Conservation (phyloP, 2,113 vertebrate genomes). For the Hoplias malabaricus region DNA sequence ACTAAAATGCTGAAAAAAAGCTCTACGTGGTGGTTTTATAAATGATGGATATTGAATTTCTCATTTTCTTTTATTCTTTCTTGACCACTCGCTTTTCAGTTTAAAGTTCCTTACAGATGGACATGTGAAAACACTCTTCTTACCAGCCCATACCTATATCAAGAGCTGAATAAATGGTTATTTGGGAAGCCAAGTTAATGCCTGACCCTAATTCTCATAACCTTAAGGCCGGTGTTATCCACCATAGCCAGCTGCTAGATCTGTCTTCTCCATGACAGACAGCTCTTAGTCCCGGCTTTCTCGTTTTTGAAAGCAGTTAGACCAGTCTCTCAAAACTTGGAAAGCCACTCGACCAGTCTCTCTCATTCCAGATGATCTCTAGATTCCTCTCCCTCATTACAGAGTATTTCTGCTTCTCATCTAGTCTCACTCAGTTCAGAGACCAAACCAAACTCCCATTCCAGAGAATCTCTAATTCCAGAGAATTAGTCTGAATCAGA, state of each 20-base stretch:
- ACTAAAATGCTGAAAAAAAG: slow-evolving; percentile 3
- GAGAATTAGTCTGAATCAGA: not conserved
- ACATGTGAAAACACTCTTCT: not conserved
- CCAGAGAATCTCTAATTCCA: not conserved
- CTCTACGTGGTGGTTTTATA: not conserved
- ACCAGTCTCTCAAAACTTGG: not conserved
- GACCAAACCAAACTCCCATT: no score
- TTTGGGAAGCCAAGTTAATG: not conserved
- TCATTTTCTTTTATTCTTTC: not conserved
- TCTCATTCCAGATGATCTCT: not conserved
- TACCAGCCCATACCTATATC: not conserved
- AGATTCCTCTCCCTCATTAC: not conserved
- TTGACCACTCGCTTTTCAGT: not conserved
- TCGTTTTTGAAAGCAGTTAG: not conserved
- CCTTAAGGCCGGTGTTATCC: not conserved
- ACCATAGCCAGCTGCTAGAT: not conserved
- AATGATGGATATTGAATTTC: not conserved
- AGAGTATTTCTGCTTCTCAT: not conserved
- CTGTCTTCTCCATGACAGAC: not conserved
- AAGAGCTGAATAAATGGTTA: not conserved
- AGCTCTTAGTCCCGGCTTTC: not conserved
- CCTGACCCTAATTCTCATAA: not conserved
- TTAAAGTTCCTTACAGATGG: not conserved
- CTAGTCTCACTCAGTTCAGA: no score
- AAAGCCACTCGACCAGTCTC: not conserved